These are phyloP conservation scores for Piprites chloris DNA, from an alignment of 2,113 vertebrate genomes.

Conservation along the genomic window DNA sequence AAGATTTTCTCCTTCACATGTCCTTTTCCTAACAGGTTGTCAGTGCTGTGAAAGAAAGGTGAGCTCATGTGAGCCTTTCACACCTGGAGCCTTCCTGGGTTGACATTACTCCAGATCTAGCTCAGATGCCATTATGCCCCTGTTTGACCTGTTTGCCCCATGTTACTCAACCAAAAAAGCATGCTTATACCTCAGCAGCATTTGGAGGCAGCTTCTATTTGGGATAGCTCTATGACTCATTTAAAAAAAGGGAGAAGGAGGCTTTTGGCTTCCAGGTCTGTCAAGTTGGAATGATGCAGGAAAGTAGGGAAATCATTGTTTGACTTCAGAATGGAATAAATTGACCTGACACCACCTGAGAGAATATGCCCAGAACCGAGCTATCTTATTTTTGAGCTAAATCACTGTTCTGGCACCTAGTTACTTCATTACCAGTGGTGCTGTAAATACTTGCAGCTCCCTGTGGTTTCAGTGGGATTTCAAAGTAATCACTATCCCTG, in stretches of 20 bases:
- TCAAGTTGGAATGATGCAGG: neutral
- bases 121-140: neutral
- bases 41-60: neutral
- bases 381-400: slow-evolving; percentile 21
- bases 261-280: neutral
- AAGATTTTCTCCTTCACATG: slow-evolving; percentile 1
- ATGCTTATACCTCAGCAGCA: neutral
- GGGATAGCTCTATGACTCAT: neutral
- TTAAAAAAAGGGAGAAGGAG: neutral
- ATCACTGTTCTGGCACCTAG: slow-evolving; percentile 28
- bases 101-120: neutral
- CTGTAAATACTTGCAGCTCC: slow-evolving; percentile 34
- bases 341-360: neutral
- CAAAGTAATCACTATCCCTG: slow-evolving; percentile 27
- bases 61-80: neutral
- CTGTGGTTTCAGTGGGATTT: slow-evolving; percentile 46
- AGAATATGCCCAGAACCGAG: neutral
- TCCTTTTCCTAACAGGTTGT: neutral
- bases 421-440: slow-evolving; percentile 42
- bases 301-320: neutral
- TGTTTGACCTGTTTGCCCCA: neutral
- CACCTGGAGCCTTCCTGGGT: neutral
- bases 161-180: neutral
- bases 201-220: neutral
- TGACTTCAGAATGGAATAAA: slow-evolving; percentile 4